Evolutionary conservation across 2,888 invertebrate species (phyloP).

Genomic region (Atethmia centrago): DNA sequence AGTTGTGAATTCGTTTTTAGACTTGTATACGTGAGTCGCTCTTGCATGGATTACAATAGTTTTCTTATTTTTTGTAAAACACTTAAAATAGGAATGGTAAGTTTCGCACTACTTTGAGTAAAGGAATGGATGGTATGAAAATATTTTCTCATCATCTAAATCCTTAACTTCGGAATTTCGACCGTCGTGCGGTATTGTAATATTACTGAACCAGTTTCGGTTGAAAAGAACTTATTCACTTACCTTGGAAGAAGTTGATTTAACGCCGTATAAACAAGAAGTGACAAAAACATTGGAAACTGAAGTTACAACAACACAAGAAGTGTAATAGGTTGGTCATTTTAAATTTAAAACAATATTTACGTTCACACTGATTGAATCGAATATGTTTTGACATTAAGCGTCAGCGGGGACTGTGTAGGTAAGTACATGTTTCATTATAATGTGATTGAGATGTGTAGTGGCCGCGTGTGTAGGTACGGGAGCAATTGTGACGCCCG

Average conservation of each 20-base stretch:
- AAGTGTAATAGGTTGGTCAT: conserved; percentile 40
- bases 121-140: neutral
- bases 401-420: conserved; percentile 19
- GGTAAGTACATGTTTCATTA: conserved; percentile 51
- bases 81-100: no score
- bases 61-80: neutral
- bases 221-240: conserved; percentile 37
- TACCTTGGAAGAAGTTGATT: conserved; percentile 50
- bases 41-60: neutral
- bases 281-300: conserved; percentile 45
- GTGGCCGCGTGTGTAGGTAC: conserved; percentile 32
- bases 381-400: conserved; percentile 42
- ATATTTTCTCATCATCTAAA: neutral
- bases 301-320: conserved; percentile 44
- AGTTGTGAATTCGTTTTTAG: neutral
- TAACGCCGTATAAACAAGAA: conserved; percentile 45
- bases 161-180: neutral
- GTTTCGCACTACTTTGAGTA: neutral
- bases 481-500: conserved; percentile 53
- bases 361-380: conserved; percentile 42
- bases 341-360: conserved; percentile 34
- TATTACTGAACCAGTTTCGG: conserved; percentile 6
- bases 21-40: neutral
- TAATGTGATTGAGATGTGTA: conserved; percentile 39
- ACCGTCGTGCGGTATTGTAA: neutral